Conservation (phyloP, 2,797 vertebrate genomes). For the Sphenodon punctatus region DNA sequence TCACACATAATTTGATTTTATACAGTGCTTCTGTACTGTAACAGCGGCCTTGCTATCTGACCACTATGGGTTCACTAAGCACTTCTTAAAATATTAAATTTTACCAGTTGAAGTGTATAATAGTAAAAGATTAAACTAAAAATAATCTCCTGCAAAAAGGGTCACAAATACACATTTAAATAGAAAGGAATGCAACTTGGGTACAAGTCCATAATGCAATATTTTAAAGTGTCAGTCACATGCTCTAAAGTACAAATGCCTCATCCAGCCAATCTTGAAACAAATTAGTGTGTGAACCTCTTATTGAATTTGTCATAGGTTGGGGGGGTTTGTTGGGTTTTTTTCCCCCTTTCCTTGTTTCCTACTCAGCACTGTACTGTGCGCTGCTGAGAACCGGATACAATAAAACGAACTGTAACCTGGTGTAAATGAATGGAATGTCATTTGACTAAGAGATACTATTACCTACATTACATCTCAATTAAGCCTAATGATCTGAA, state of each 20-base stretch:
- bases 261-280: background rate
- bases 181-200: background rate
- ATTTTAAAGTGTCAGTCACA: background rate
- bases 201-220: background rate
- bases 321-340: too few relatives aligned
- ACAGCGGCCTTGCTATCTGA: background rate
- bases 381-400: background rate
- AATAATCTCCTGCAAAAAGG: background rate
- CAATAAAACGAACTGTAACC: background rate
- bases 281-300: background rate
- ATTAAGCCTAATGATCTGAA: background rate
- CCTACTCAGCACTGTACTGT: background rate
- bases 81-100: too few relatives aligned
- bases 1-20: background rate
- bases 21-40: background rate
- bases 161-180: background rate
- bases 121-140: too few relatives aligned
- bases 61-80: background rate
- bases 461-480: background rate
- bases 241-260: background rate
- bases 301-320: background rate
- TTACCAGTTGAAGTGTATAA: too few relatives aligned
- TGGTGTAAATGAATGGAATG: background rate
- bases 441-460: background rate
- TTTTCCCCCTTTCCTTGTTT: too few relatives aligned